Evolutionary conservation across 1,140 invertebrate species (phyloP).

Genomic region (Trachymyrmex septentrionalis): DNA sequence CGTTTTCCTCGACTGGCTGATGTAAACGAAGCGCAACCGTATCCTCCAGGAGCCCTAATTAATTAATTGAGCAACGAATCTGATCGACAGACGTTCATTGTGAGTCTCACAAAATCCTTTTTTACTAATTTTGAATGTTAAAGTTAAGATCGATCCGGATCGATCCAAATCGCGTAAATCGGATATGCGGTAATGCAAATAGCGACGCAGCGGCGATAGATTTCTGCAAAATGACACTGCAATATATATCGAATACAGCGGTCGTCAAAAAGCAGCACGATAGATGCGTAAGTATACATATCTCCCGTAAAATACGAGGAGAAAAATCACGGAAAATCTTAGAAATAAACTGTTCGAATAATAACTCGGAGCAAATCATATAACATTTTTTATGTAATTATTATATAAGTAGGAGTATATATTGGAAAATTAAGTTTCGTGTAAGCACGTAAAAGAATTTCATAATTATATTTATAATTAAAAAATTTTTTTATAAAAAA

Average conservation of each 20-base stretch:
- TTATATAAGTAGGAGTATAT: neutral
- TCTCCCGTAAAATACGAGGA: neutral
- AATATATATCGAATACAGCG: neutral
- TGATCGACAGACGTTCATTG: neutral
- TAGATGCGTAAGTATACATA: neutral
- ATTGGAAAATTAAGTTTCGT: neutral
- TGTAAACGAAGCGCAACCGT: neutral
- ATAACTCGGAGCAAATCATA: neutral
- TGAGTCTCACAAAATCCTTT: neutral
- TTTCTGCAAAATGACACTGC: neutral
- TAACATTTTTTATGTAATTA: neutral
- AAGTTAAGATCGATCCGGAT: neutral
- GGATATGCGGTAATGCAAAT: neutral
- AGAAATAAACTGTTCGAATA: neutral
- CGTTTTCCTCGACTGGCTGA: neutral
- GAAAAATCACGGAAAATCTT: neutral
- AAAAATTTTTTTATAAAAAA: no score
- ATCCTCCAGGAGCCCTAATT: neutral
- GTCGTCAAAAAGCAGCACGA: neutral
- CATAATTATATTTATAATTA: neutral
- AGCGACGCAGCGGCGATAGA: neutral
- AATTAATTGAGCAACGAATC: neutral
- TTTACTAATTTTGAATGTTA: neutral
- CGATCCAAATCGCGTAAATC: neutral
- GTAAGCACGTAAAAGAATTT: neutral